phyloP scores from a whole-genome alignment of 2,888 invertebrate genomes.

The Seira sanloemensis region DNA sequence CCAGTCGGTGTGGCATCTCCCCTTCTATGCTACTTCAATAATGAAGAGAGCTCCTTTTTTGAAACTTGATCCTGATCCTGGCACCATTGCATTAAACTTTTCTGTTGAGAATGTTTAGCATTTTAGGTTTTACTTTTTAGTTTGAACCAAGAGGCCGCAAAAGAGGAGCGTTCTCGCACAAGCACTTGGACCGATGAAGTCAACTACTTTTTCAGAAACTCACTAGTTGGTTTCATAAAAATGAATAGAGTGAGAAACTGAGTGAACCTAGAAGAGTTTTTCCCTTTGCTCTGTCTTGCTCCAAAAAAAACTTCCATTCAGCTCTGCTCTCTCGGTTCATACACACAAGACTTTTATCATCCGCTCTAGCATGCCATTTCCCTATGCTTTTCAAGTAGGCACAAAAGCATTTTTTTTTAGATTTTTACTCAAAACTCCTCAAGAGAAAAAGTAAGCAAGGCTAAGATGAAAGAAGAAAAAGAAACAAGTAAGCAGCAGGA shows the following conservation, averaged over 20 bases:
- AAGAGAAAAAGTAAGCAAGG: constrained; percentile 19
- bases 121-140: background rate
- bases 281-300: background rate
- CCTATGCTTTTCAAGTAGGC: background rate
- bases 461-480: background rate
- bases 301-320: background rate
- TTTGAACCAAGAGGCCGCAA: constrained; percentile 42
- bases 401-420: constrained; percentile 21
- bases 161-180: background rate
- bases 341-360: background rate
- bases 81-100: constrained; percentile 35
- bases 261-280: background rate
- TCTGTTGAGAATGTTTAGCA: constrained; percentile 13
- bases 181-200: background rate
- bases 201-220: constrained; percentile 13
- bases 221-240: constrained; percentile 2
- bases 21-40: constrained; percentile 24
- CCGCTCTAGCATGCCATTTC: background rate
- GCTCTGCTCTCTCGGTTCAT: background rate
- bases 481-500: constrained; percentile 7
- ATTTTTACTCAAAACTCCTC: constrained; percentile 18
- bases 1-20: background rate
- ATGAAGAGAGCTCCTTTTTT: constrained; percentile 57
- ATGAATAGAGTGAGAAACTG: constrained; percentile 8
- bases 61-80: constrained; percentile 65